Conservation (phyloP, 2,113 vertebrate genomes). For the Addax nasomaculatus region DNA sequence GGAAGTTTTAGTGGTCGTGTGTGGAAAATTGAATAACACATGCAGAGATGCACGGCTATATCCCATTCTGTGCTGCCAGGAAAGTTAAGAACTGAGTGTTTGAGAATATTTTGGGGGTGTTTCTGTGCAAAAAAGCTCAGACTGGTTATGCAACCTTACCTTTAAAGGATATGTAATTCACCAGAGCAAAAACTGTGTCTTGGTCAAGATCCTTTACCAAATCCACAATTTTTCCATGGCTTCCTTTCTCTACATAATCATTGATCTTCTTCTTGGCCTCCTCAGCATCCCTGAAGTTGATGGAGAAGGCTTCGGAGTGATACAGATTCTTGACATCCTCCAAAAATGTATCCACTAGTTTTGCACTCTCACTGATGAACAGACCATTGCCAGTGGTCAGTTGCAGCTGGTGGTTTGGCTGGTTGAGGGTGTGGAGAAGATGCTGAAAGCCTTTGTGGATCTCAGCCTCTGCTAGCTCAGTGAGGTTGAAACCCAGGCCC, state of each 20-base stretch:
- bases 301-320: constrained; percentile 62
- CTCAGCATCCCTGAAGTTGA: constrained; percentile 76
- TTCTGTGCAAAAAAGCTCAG: not conserved
- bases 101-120: not conserved
- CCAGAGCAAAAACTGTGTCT: constrained; percentile 79
- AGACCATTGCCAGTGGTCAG: constrained; percentile 74
- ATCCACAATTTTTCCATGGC: constrained; percentile 78
- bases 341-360: constrained; percentile 66
- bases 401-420: constrained; percentile 62
- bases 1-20: not conserved
- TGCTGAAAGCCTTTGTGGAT: constrained; percentile 76
- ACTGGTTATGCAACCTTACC: constrained; percentile 53
- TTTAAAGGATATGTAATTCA: constrained; percentile 82
- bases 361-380: constrained; percentile 67
- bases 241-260: constrained; percentile 74
- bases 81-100: not conserved
- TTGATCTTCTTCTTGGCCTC: constrained; percentile 78
- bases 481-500: constrained; percentile 77
- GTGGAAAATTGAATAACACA: accelerated
- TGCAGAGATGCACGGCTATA: accelerated
- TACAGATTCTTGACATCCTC: constrained; percentile 67
- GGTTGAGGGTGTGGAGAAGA: constrained; percentile 71
- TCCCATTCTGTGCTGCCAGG: not conserved
- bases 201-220: constrained; percentile 77
- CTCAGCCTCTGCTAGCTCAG: not conserved